Conservation (phyloP, 2,797 vertebrate genomes). For the Rhynchotus rufescens region DNA sequence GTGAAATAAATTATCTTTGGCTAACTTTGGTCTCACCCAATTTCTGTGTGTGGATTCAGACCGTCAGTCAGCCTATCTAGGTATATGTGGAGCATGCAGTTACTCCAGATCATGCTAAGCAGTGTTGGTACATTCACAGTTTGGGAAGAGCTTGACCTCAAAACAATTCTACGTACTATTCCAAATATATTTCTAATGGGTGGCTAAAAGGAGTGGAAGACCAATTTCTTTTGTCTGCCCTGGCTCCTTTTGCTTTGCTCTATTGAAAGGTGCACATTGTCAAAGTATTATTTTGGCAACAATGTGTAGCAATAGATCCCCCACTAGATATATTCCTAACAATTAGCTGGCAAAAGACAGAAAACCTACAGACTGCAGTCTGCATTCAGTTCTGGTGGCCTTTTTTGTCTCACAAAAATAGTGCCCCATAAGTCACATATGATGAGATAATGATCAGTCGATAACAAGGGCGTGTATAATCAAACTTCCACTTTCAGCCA, state of each 20-base stretch:
- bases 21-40: background rate
- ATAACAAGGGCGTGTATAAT: conserved; percentile 43
- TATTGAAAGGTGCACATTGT: background rate
- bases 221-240: background rate
- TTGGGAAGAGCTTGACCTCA: rapidly evolving
- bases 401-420: background rate
- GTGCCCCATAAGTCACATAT: background rate
- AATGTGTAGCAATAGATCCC: background rate
- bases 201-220: background rate
- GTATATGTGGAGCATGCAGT: background rate
- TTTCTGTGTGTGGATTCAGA: background rate
- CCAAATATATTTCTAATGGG: background rate
- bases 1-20: too few relatives aligned
- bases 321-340: background rate
- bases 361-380: background rate
- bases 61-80: background rate
- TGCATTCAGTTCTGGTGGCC: background rate
- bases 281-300: background rate
- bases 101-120: background rate
- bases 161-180: background rate
- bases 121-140: background rate
- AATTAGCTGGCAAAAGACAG: background rate
- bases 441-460: conserved; percentile 37
- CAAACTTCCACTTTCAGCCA: conserved; percentile 53
- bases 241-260: background rate